Conservation (phyloP, 2,888 invertebrate genomes). For the Piscicola geometra region DNA sequence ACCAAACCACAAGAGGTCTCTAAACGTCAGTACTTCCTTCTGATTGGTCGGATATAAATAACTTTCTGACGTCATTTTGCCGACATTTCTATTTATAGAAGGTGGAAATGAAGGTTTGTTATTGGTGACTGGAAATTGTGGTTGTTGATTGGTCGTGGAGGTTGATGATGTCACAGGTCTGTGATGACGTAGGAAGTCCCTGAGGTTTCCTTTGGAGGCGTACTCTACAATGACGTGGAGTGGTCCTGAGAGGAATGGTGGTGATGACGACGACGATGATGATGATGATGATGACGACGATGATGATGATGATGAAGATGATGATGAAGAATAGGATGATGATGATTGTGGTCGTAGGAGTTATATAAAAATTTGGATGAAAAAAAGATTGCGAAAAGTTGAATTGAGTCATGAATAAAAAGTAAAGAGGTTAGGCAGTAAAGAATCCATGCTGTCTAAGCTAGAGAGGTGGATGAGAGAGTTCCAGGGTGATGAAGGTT, state of each 20-base stretch:
- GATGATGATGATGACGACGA: constrained; percentile 31
- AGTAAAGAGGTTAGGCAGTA: too few species aligned
- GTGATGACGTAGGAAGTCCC: constrained; percentile 85
- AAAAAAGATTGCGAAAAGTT: neutral
- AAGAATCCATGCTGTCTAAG: too few species aligned
- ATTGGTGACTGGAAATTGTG: too few species aligned
- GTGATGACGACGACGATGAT: constrained; percentile 31
- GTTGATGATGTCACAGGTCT: constrained; percentile 59
- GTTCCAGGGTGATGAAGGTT: too few species aligned
- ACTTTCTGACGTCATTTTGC: neutral
- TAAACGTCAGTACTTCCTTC: constrained; percentile 70
- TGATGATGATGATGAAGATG: constrained; percentile 16
- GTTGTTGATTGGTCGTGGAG: neutral
- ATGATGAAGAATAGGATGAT: constrained; percentile 27
- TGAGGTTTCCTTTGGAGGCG: constrained; percentile 74
- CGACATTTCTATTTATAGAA: too few species aligned
- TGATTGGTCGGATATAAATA: neutral
- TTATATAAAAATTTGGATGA: neutral
- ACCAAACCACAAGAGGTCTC: constrained; percentile 90
- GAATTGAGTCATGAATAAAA: neutral
- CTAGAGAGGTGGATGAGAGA: too few species aligned
- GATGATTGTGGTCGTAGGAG: neutral
- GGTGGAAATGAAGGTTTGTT: too few species aligned
- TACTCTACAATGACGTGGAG: constrained; percentile 59
- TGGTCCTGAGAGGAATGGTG: constrained; percentile 46